Percentiles rank a stretch among this genome's conserved stretches.
phyloP scores from a whole-genome alignment of 2,113 vertebrate species.

The Myotis davidii region DNA sequence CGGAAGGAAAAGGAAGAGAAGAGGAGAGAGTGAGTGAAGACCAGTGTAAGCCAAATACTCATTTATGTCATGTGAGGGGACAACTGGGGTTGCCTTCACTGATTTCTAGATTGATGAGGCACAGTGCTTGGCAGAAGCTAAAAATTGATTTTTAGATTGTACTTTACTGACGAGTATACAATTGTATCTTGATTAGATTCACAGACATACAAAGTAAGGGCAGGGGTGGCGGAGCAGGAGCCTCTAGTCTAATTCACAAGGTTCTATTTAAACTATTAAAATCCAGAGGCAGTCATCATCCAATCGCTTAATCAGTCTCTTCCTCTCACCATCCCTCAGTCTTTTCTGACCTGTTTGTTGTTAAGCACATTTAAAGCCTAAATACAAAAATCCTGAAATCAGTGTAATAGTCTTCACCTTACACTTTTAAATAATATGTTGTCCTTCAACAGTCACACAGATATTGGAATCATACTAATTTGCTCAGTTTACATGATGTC shows the following conservation, averaged over 20 bases:
- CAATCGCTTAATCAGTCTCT: neutral
- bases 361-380: neutral
- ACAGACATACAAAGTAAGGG: neutral
- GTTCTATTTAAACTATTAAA: neutral
- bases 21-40: neutral
- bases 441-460: neutral
- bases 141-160: neutral
- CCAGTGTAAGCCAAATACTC: neutral
- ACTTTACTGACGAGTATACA: neutral
- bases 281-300: neutral
- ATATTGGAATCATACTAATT: neutral
- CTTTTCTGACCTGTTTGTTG: neutral
- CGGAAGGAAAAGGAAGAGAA: neutral
- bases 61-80: neutral
- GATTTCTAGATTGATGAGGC: neutral
- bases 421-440: neutral
- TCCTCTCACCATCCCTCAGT: neutral
- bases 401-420: neutral
- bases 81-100: neutral
- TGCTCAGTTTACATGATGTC: neutral
- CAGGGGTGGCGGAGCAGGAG: neutral
- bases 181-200: neutral
- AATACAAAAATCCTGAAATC: neutral
- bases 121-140: neutral
- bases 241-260: neutral